Conservation (phyloP, 2,888 invertebrate species). For the Tenthredo scrophulariae region DNA sequence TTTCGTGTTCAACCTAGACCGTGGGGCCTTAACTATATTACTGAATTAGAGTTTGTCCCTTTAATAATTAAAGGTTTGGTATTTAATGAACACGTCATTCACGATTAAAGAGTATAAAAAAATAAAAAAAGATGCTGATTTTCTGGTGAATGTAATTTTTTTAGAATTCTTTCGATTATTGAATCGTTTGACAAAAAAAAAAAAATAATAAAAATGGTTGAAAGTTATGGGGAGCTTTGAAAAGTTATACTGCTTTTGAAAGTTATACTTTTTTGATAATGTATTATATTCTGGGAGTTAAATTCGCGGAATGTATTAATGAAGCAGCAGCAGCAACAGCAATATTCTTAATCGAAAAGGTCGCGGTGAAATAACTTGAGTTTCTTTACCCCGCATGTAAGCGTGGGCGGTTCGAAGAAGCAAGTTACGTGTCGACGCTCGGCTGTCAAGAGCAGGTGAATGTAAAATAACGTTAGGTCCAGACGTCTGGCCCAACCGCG, state of each 20-base stretch:
- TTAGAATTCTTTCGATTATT: no score
- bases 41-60: background rate
- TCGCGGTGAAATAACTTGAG: constrained; percentile 21
- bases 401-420: constrained; percentile 43
- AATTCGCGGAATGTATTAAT: background rate
- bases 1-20: constrained; percentile 22
- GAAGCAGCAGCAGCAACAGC: background rate
- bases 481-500: constrained; percentile 51
- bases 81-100: background rate
- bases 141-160: background rate
- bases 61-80: background rate
- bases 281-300: background rate
- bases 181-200: background rate
- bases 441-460: constrained; percentile 49
- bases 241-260: background rate
- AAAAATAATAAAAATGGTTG: constrained; percentile 11
- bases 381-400: constrained; percentile 2
- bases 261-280: background rate
- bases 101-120: background rate
- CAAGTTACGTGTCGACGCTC: constrained; percentile 47
- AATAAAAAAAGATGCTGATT: background rate
- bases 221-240: background rate
- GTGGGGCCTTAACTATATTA: background rate
- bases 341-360: constrained; percentile 1
- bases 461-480: constrained; percentile 45